A percentile compares a stretch with the other conserved stretches of the same genome.
phyloP scores from a whole-genome alignment of 1,140 invertebrate genomes.

The Antheraea pernyi region DNA sequence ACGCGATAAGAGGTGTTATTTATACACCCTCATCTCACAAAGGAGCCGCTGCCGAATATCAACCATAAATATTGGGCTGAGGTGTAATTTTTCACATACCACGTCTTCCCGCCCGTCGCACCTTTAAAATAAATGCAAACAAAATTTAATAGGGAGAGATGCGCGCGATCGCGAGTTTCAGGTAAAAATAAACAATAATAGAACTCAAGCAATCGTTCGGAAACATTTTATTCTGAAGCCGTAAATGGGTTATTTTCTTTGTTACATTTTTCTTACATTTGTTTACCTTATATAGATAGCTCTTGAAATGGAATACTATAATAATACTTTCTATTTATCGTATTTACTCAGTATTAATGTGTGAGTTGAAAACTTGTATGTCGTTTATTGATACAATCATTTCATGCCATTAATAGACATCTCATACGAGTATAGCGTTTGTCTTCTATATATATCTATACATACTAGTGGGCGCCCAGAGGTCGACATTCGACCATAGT shows the following conservation, averaged over 20 bases:
- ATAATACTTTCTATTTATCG: not conserved
- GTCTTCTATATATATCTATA: no score
- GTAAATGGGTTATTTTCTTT: constrained; percentile 1
- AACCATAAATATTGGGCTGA: constrained; percentile 78
- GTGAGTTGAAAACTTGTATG: no score
- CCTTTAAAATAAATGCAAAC: constrained; percentile 79
- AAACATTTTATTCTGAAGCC: constrained; percentile 48
- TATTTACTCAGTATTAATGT: no score
- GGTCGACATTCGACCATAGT: no score
- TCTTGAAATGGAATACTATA: not conserved
- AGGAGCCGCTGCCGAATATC: constrained; percentile 78
- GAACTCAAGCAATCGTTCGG: constrained; percentile 50
- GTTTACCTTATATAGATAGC: not conserved
- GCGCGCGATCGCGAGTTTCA: constrained; percentile 73
- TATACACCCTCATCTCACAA: constrained; percentile 76
- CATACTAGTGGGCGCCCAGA: no score
- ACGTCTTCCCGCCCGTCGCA: constrained; percentile 72
- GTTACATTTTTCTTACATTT: constrained; percentile 3
- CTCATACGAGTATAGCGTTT: no score
- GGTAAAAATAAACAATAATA: constrained; percentile 75
- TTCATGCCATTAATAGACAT: no score
- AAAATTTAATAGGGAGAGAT: constrained; percentile 79
- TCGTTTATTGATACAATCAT: no score
- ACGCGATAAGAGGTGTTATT: constrained; percentile 79
- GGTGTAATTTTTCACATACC: constrained; percentile 80